Evolutionary conservation across 1,140 invertebrate species (phyloP), one percentile per base, ranked within the genome.

Genomic region (Muscidifurax raptorellus): DNA sequence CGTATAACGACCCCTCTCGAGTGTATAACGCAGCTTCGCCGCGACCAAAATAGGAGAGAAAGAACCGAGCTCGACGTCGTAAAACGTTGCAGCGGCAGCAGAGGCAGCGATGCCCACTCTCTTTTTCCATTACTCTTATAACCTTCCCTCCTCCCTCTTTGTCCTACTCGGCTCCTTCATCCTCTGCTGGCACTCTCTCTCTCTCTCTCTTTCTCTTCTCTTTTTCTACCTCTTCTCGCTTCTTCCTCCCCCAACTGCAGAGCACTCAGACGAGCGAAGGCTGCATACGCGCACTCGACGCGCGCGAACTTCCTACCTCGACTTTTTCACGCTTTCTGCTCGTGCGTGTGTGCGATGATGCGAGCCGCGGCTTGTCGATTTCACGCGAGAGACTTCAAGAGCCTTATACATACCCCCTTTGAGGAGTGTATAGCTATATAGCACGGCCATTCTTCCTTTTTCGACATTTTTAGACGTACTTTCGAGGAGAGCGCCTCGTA

Each of bases 301-400:
- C 40, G 47, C 59, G 52, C 52, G 12, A 40, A 79, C 82, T 84
- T 79, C 76, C 75, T 84, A 79, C 67, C 32, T 77, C 72, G 82
- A 72, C 83, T 84, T 84, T 79, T 84, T 84, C 82, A 80, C 82
- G 82, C 44, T 84, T 79, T 84, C 77, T n/a, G n/a, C n/a, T 66
- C 77, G 44, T 22, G 18, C 22, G 18, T 40, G 75, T 52, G 7
- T n/a, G 15, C 6, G 77, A 7, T 32, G n/a, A n/a, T n/a, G 47
- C 27, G 44, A 13, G 72, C 7, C 5, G 7, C 25, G 76, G 76
- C n/a, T n/a, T 2, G 47, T 72, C 27, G 40, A 72, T 81, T 71
- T 81, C 67, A 81, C 28, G 80, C 80, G 69, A 52, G 27, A 13
- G 78, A 69, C 52, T 59, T 59, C 2, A 59, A 59, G 52, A 59